Evolutionary conservation across 2,888 invertebrate genomes (phyloP).

Genomic region (Cacoxenus indagator): DNA sequence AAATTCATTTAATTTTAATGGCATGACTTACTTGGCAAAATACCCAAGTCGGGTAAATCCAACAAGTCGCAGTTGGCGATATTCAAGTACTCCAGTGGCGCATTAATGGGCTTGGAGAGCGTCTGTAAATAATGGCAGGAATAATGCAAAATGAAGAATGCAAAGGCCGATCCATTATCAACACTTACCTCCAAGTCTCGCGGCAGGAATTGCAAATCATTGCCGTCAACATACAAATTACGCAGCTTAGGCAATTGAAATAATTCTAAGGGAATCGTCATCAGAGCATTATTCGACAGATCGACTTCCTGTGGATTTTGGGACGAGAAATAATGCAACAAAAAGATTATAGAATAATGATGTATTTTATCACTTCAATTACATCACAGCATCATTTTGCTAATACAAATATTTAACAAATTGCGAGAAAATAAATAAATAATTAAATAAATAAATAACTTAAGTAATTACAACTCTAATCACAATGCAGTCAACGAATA

Average conservation of each 20-base stretch:
- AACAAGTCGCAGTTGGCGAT: constrained; percentile 75
- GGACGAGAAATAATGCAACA: background rate
- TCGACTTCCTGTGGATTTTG: constrained; percentile 68
- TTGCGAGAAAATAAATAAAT: constrained; percentile 4
- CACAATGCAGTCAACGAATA: background rate
- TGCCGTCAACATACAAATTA: constrained; percentile 74
- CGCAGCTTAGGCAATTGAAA: constrained; percentile 75
- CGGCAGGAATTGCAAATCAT: constrained; percentile 60
- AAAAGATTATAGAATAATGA: too few species aligned
- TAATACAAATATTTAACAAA: background rate
- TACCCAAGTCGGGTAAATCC: constrained; percentile 75
- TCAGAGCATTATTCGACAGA: constrained; percentile 69
- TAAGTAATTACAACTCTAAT: background rate
- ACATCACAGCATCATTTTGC: background rate
- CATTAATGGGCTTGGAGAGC: constrained; percentile 73
- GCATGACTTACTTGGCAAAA: constrained; percentile 71
- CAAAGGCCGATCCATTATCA: background rate
- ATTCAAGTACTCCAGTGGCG: constrained; percentile 75
- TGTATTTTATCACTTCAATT: too few species aligned
- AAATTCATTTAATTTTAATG: background rate
- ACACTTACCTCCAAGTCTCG: constrained; percentile 55
- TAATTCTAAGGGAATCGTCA: constrained; percentile 68
- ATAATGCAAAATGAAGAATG: background rate
- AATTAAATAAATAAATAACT: background rate
- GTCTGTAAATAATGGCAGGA: constrained; percentile 31